Base-by-base conservation (phyloP, 2,888 invertebrate species). In the Agrotis segetum region DNA sequence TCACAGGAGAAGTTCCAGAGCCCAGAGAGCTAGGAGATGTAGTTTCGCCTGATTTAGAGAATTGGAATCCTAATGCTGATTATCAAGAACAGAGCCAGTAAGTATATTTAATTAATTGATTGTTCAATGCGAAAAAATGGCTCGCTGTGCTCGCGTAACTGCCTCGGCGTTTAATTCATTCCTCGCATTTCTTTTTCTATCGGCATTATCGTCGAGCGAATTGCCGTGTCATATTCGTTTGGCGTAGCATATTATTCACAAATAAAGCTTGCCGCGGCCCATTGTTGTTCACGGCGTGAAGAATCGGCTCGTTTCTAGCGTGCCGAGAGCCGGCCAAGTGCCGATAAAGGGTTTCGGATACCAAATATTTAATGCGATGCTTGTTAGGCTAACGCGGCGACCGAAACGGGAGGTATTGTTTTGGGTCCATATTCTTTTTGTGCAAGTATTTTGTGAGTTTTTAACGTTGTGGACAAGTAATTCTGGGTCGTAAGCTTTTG, bases 181-280 rank as follows among this genome's bases (percentile, higher is more conserved):
- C 77, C 55, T 79, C 53, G 62, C 61, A 63, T 73, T 69, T 34
- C 40, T 78, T 76, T 68, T 74, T 82, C 83, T 80, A 80, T 77
- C 72, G 75, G 77, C 71, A 79, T 78, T 85, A 91, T 92, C 90
- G 91, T 87, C 85, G 88, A 88, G 86, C 87, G 90, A 88, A 93
- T 92, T 92, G 90, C 91, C 93, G 92, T 93, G 91, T 91, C 92
- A 91, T 89, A 90, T 92, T 91, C 89, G 90, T 92, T 91, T 88
- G 89, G 90, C 93, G 92, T 93, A 90, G 91, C 93, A 90, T 90
- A 92, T 94, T 93, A 92, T 90, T 92, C 91, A 94, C 94, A 94
- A 94, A 95, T 94, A 94, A 93, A 94, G 90, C 89, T 88, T 85
- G 92, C 92, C 93, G 92, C 90, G 74, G 71, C 79, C 92, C 87